Evolutionary conservation across 2,888 invertebrate genomes (phyloP), one percentile per base, ranked within the genome.

Genomic region (Stictocephala bisonia): DNA sequence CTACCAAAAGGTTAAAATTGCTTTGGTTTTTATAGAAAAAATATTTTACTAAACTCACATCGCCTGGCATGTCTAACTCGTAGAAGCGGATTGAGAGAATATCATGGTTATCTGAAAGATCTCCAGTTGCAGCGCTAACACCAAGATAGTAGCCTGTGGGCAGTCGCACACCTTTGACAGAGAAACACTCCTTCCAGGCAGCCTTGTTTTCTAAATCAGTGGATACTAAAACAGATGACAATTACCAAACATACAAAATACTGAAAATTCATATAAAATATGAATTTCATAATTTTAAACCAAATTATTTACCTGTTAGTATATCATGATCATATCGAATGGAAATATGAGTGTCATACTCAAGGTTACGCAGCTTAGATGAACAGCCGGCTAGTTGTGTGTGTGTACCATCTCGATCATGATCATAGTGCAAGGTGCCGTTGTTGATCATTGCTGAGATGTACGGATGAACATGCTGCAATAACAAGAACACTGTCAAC

Each of bases 361-460:
- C 92, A 67, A 90, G 83, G 86, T 98, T 98, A 69, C 99, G 88
- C 84, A 99, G 94, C 82, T 96, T 95, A 7, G 95, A 94, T 84
- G 98, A 97, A 85, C 99, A 99, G 26, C 99, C 99, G 15, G 97
- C 93, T 13, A 99, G 84, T 85, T 98, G 96, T 0, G 99, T 99
- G 84, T 97, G 97, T 0, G 99, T 99, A 56, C 99, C 99, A 86
- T 99, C 99, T 51, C 94, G 87, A 83, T 99, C 99, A 84, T 99
- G 99, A 85, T 99, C 99, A 84, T 99, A 99, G 83, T 93, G 92
- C 75, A 96, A 86, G 1, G 93, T 88, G 15, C 99, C 99, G 85
- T 99, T 99, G 85, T 96, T 98, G 1, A 99, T 89, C 98, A 99
- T 99, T 2, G 95, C 97, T 70, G 98, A 98, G 80, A 99, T 91